phyloP scores from a whole-genome alignment of 1,140 invertebrate species.

The Argopecten irradians region DNA sequence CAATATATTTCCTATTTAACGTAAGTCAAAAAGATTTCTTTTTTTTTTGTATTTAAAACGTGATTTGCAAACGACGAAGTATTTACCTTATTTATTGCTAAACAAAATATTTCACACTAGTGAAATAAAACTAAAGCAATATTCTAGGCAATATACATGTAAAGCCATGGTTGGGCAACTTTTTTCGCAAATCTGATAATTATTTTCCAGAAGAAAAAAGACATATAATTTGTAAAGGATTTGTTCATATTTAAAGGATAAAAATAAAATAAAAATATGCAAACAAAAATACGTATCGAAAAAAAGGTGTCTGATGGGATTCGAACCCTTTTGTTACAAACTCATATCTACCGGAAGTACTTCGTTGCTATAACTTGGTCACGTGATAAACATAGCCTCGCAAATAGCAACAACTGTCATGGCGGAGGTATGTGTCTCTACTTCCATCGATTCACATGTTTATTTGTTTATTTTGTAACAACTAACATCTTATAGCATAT shows the following conservation, averaged over 20 bases:
- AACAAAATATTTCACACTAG: too few species aligned
- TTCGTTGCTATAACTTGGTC: conserved; percentile 33
- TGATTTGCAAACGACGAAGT: too few species aligned
- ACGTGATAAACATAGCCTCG: conserved; percentile 44
- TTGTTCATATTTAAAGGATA: neutral
- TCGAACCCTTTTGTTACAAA: neutral
- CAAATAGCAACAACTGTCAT: conserved; percentile 54
- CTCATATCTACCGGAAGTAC: neutral
- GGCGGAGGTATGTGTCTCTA: conserved; percentile 45
- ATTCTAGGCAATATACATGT: too few species aligned
- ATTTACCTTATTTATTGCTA: too few species aligned
- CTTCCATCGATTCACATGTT: neutral
- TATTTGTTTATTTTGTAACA: neutral
- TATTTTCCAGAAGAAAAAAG: too few species aligned
- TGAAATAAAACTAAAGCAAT: too few species aligned
- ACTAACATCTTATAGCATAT: neutral
- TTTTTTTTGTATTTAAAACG: too few species aligned
- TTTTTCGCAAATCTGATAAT: too few species aligned
- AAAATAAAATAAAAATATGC: neutral
- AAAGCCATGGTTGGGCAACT: too few species aligned
- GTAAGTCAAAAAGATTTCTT: too few species aligned
- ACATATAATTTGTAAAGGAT: too few species aligned
- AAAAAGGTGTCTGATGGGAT: neutral
- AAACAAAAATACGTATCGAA: neutral
- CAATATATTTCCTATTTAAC: too few species aligned